phyloP scores from a whole-genome alignment of 2,797 vertebrate genomes.

The Sternotherus odoratus region DNA sequence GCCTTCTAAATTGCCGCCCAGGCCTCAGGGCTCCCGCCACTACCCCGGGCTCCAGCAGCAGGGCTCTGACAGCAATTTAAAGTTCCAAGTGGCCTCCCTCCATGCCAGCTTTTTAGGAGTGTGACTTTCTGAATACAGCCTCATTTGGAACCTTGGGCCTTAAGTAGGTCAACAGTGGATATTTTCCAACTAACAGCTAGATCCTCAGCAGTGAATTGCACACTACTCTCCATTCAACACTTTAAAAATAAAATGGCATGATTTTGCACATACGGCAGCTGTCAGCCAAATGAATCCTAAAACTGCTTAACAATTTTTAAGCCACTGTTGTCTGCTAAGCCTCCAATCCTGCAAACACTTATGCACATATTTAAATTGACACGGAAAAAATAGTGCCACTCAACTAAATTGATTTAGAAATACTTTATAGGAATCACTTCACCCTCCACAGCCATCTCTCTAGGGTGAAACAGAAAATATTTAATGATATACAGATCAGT shows the following conservation, averaged over 20 bases:
- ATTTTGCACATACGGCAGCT: background rate
- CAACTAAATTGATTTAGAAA: background rate
- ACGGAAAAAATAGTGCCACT: background rate
- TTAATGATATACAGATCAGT: background rate
- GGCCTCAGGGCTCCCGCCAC: too few relatives aligned
- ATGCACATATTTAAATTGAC: too few relatives aligned
- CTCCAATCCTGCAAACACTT: too few relatives aligned
- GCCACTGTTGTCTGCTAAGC: too few relatives aligned
- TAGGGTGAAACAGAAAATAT: background rate
- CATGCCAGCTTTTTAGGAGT: background rate
- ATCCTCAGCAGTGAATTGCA: background rate
- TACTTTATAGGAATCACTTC: background rate
- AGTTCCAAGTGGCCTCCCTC: fast-evolving
- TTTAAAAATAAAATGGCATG: background rate
- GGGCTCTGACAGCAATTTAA: too few relatives aligned
- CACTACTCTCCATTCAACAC: background rate
- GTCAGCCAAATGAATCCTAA: background rate
- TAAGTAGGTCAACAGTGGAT: background rate
- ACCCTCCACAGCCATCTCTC: background rate
- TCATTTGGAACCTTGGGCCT: background rate
- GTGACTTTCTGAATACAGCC: background rate
- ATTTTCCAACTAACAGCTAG: background rate
- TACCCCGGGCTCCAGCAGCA: too few relatives aligned
- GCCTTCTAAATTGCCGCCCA: too few relatives aligned
- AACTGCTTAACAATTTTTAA: background rate